Conservation (phyloP, 2,888 invertebrate genomes). For the Mycalesis mineus region DNA sequence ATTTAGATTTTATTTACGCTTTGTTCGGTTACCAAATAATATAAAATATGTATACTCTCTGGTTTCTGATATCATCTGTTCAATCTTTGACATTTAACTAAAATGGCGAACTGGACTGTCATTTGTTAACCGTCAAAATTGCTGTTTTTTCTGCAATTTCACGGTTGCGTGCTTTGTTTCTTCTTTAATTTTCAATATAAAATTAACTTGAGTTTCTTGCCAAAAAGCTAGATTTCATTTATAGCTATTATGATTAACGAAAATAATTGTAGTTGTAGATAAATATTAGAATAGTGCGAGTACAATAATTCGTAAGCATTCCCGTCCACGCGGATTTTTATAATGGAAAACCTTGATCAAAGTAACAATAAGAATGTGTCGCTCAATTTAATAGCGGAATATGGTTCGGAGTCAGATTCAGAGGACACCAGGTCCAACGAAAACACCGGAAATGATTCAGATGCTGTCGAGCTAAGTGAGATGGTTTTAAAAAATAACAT, state of each 20-base stretch:
- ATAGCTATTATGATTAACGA: background rate
- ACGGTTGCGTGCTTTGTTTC: constrained; percentile 31
- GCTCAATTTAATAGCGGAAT: constrained; percentile 67
- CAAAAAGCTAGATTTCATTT: constrained; percentile 9
- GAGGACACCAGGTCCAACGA: constrained; percentile 58
- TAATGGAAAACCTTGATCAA: constrained; percentile 67
- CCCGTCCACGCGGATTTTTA: constrained; percentile 31
- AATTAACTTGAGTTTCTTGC: background rate
- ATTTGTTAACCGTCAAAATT: constrained; percentile 11
- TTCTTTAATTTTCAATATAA: constrained; percentile 16
- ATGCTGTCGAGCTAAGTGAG: constrained; percentile 63
- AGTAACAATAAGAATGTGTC: constrained; percentile 71
- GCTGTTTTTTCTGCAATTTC: constrained; percentile 30
- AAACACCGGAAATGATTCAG: constrained; percentile 56
- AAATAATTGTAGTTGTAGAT: background rate
- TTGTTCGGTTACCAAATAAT: too few species aligned
- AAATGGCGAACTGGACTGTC: constrained; percentile 8
- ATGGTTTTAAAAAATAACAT: constrained; percentile 75
- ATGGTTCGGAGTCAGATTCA: constrained; percentile 70
- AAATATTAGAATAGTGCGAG: constrained; percentile 9
- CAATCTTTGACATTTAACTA: background rate
- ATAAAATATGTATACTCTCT: too few species aligned
- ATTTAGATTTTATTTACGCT: too few species aligned
- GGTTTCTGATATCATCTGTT: too few species aligned
- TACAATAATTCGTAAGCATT: constrained; percentile 24